A percentile compares a stretch with the other conserved stretches of the same genome.
These are phyloP conservation scores for Hippopotamyrus pictus DNA, from an alignment of 2,797 vertebrate genomes.

Conservation along the genomic window DNA sequence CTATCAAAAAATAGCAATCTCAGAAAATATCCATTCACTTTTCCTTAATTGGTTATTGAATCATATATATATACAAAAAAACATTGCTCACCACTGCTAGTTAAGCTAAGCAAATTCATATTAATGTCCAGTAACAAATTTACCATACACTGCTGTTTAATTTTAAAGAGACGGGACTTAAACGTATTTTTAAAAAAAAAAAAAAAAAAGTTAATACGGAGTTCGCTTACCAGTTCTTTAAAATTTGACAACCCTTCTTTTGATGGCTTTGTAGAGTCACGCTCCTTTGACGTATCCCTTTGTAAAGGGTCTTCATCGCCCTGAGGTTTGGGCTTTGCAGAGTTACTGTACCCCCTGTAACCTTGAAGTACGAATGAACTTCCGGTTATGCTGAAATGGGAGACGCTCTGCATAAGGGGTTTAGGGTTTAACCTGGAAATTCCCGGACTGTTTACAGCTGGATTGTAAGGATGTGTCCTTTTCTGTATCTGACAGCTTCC, in stretches of 20 bases:
- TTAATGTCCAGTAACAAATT: constrained; percentile 17
- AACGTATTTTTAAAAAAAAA: neutral
- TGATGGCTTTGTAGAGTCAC: constrained; percentile 22
- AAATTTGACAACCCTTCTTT: constrained; percentile 61
- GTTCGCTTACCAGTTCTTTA: constrained; percentile 63
- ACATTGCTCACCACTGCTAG: neutral
- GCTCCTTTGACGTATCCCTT: neutral
- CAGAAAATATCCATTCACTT: neutral
- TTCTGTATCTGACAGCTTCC: neutral
- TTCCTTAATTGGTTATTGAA: neutral
- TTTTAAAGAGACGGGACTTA: neutral
- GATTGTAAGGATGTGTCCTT: neutral
- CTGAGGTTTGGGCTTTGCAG: constrained; percentile 14
- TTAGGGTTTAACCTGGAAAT: neutral
- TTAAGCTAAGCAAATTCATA: neutral
- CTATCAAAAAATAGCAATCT: neutral
- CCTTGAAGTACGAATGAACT: neutral
- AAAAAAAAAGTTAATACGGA: neutral
- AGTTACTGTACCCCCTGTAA: constrained; percentile 24
- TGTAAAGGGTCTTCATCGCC: neutral
- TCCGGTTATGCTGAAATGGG: neutral
- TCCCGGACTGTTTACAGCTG: neutral
- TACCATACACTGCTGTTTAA: neutral
- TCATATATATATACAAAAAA: neutral
- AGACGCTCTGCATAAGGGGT: neutral